These are phyloP conservation scores for Apis cerana DNA, from an alignment of 1,140 invertebrate genomes.

Conservation along the genomic window DNA sequence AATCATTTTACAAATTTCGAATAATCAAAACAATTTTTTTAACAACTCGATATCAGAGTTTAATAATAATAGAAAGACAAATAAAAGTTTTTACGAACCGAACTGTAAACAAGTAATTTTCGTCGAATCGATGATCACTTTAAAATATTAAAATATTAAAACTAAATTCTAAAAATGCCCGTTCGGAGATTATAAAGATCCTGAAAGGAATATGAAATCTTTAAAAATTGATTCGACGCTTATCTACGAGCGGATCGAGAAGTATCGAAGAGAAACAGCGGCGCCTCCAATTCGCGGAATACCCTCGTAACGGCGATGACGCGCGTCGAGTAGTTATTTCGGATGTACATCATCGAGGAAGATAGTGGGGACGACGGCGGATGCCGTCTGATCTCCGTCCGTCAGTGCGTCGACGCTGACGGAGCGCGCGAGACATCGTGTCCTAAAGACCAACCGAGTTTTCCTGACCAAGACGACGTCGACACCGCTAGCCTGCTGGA, in stretches of 20 bases:
- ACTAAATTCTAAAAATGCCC: too few species aligned
- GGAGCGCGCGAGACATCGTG: constrained; percentile 47
- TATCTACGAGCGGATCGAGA: neutral
- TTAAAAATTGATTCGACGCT: too few species aligned
- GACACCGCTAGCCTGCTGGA: constrained; percentile 45
- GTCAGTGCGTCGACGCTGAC: constrained; percentile 70
- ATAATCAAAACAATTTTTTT: too few species aligned
- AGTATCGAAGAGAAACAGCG: constrained; percentile 11
- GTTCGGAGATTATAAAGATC: neutral
- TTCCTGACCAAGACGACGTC: constrained; percentile 20
- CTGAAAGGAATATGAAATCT: constrained; percentile 1
- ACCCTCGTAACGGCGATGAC: constrained; percentile 53
- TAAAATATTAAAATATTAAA: too few species aligned
- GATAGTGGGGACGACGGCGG: constrained; percentile 72
- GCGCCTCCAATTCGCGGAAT: constrained; percentile 22
- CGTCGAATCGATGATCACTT: too few species aligned
- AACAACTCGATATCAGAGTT: too few species aligned
- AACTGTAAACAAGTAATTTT: too few species aligned
- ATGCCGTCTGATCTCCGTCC: constrained; percentile 77
- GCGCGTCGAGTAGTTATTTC: constrained; percentile 64
- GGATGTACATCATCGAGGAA: constrained; percentile 78
- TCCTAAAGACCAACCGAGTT: constrained; percentile 9
- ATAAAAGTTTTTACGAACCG: too few species aligned
- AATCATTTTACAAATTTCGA: too few species aligned
- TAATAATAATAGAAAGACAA: too few species aligned